Percentiles rank a stretch among this genome's conserved stretches.
Conservation (phyloP, 64 coral and sea anemone genomes). For the Stylophora pistillata region DNA sequence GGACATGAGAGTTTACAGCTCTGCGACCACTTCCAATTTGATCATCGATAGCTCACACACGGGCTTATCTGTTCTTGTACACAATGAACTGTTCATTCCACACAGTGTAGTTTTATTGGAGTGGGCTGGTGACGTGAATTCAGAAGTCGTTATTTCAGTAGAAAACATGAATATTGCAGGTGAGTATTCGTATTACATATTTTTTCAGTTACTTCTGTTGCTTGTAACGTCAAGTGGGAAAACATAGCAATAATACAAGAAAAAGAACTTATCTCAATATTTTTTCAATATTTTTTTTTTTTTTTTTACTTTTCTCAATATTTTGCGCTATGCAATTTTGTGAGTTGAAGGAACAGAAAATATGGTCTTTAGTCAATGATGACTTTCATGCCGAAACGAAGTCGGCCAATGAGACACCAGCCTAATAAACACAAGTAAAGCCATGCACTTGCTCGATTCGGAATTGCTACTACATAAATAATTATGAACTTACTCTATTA, state of each 20-base stretch:
- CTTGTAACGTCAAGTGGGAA: not conserved
- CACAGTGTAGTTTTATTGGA: not conserved
- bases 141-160: slow-evolving; percentile 50
- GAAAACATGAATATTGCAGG: slow-evolving; percentile 35
- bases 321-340: too few species aligned
- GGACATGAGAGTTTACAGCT: slow-evolving; percentile 31
- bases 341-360: too few species aligned
- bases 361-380: too few species aligned
- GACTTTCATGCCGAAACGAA: too few species aligned
- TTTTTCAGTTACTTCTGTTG: not conserved
- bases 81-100: slow-evolving; percentile 38
- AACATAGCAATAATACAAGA: not conserved
- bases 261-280: too few species aligned
- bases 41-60: slow-evolving; percentile 5
- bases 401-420: too few species aligned
- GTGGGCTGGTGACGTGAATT: slow-evolving; percentile 53
- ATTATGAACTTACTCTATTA: not conserved
- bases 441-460: too few species aligned
- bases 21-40: not conserved
- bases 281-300: too few species aligned
- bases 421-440: too few species aligned
- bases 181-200: not conserved
- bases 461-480: not conserved
- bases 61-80: not conserved
- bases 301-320: too few species aligned